Conservation (phyloP, 1,140 invertebrate genomes). For the Calycopis cecrops region DNA sequence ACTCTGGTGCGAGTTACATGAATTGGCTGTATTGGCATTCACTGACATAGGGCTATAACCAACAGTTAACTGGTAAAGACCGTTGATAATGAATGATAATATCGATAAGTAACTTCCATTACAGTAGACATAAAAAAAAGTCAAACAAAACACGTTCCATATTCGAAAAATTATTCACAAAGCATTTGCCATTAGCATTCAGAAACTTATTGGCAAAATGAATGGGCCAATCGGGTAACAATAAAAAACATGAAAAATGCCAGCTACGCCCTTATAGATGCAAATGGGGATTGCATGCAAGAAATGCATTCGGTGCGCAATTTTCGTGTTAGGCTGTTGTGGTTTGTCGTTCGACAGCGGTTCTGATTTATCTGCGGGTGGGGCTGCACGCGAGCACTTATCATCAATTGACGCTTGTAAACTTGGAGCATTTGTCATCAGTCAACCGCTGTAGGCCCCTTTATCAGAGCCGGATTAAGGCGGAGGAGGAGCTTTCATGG, state of each 20-base stretch:
- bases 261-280: constrained; percentile 39
- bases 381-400: constrained; percentile 55
- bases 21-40: no score
- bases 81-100: no score
- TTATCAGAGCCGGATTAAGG: no score
- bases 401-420: constrained; percentile 44
- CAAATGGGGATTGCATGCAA: constrained; percentile 50
- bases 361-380: constrained; percentile 45
- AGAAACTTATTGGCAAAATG: constrained; percentile 18
- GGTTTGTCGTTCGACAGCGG: constrained; percentile 51
- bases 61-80: no score
- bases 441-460: no score
- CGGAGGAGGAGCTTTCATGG: no score
- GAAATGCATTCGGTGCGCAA: constrained; percentile 62
- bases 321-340: constrained; percentile 61
- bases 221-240: constrained; percentile 33
- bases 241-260: constrained; percentile 36
- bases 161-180: no score
- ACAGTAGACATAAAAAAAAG: no score
- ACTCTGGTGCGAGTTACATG: no score
- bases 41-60: no score
- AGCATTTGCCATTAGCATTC: background rate
- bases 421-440: constrained; percentile 12
- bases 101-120: no score
- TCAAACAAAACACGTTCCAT: no score